These are phyloP conservation scores for Pipistrellus kuhlii DNA, from an alignment of 2,797 vertebrate genomes.

Conservation along the genomic window DNA sequence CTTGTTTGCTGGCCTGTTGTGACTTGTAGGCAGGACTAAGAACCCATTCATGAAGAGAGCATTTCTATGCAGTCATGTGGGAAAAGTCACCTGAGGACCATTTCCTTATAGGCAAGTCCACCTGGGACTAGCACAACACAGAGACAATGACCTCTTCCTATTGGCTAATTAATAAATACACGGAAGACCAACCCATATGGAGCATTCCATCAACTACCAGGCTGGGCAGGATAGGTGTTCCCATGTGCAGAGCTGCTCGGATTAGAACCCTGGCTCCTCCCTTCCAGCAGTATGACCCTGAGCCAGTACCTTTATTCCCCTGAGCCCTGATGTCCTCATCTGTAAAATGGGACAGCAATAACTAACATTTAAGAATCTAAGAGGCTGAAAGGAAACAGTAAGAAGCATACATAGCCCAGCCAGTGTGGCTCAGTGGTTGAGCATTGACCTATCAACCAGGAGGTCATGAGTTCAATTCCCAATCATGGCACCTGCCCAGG, in stretches of 20 bases:
- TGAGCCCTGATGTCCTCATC: not conserved
- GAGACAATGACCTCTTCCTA: not conserved
- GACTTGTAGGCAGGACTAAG: not conserved
- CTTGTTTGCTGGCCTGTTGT: not conserved
- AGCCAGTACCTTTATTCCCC: not conserved
- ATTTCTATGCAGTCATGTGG: not conserved
- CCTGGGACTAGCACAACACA: fast-evolving
- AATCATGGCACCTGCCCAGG: too few relatives aligned
- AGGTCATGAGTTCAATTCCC: too few relatives aligned
- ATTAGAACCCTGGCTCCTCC: not conserved
- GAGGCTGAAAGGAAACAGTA: not conserved
- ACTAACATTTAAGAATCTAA: not conserved
- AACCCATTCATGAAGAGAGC: not conserved
- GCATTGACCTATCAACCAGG: too few relatives aligned
- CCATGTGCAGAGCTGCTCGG: too few relatives aligned
- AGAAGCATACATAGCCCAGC: not conserved
- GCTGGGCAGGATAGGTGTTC: not conserved
- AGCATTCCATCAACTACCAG: not conserved
- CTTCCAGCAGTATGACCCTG: not conserved
- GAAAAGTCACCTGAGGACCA: not conserved
- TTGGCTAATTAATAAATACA: not conserved
- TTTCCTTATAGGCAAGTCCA: not conserved
- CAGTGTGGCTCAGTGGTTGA: too few relatives aligned
- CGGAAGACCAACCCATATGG: not conserved
- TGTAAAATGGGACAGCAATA: not conserved